phyloP scores from a whole-genome alignment of 2,113 vertebrate genomes.

The Neofelis nebulosa region DNA sequence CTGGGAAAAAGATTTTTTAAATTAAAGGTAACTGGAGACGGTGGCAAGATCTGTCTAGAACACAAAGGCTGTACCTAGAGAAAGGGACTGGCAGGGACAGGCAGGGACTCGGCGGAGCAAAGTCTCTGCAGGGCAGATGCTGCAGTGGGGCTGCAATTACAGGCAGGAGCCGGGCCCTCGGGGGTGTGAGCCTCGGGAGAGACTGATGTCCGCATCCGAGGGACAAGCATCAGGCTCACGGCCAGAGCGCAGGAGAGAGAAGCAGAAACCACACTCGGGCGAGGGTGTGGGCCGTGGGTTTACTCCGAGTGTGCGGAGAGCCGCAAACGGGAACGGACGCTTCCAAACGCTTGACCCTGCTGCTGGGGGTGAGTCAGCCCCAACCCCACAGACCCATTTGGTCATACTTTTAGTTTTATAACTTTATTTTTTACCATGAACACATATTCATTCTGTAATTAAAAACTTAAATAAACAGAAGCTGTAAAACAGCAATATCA shows the following conservation, averaged over 20 bases:
- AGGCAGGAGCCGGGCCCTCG: not conserved
- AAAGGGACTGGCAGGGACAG: too few species aligned
- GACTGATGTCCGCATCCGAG: not conserved
- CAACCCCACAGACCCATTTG: too few species aligned
- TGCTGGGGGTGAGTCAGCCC: too few species aligned
- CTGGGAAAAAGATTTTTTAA: too few species aligned
- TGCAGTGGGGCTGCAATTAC: not conserved
- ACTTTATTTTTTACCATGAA: not conserved
- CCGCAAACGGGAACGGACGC: rapidly evolving
- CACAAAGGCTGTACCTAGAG: not conserved
- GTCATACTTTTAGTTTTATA: not conserved
- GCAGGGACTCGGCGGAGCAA: too few species aligned
- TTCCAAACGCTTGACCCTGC: not conserved
- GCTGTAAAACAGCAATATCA: not conserved
- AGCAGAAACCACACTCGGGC: not conserved
- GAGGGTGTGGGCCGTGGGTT: not conserved
- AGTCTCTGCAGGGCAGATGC: too few species aligned
- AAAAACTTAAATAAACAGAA: not conserved
- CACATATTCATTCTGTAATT: not conserved
- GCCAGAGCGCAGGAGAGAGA: not conserved
- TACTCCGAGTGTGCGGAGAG: not conserved
- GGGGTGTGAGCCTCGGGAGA: not conserved
- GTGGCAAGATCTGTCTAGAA: not conserved
- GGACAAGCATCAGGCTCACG: not conserved
- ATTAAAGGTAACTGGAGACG: not conserved